Percentiles rank a stretch among this genome's conserved stretches.
phyloP scores from a whole-genome alignment of 2,113 vertebrate genomes.

The Murina feae region DNA sequence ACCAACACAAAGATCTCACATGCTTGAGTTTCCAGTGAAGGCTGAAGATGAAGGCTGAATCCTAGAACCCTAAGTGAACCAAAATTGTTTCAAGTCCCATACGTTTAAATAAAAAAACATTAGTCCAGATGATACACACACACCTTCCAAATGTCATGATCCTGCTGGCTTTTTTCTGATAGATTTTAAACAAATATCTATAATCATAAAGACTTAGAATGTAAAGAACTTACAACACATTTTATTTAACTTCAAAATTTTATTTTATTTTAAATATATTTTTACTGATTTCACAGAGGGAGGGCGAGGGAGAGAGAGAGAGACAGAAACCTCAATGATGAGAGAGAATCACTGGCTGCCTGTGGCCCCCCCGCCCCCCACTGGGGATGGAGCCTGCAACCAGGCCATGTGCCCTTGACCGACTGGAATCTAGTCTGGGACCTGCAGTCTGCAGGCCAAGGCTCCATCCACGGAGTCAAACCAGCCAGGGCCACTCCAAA shows the following conservation, averaged over 20 bases:
- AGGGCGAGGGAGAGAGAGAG: too few relatives aligned
- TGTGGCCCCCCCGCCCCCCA: too few relatives aligned
- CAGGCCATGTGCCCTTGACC: too few relatives aligned
- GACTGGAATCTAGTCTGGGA: too few relatives aligned
- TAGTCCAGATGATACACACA: not conserved
- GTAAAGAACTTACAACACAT: not conserved
- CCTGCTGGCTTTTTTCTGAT: not conserved
- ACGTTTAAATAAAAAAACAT: not conserved
- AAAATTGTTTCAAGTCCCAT: conserved; percentile 10
- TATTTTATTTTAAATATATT: too few relatives aligned
- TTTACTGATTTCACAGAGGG: too few relatives aligned
- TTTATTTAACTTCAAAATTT: not conserved
- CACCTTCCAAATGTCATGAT: not conserved
- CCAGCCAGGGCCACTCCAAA: not conserved
- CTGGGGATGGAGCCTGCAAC: too few relatives aligned
- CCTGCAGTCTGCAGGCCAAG: too few relatives aligned
- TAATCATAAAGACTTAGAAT: not conserved
- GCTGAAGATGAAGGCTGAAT: not conserved
- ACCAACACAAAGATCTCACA: not conserved
- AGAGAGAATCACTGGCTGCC: too few relatives aligned
- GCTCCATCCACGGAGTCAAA: too few relatives aligned
- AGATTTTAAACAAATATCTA: not conserved
- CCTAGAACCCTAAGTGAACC: not conserved
- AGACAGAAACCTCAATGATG: too few relatives aligned
- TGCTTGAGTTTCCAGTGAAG: not conserved